Percentiles rank a stretch among this genome's conserved stretches.
These are phyloP conservation scores for Epistrophella euchroma DNA, from an alignment of 2,888 invertebrate species.

Conservation along the genomic window DNA sequence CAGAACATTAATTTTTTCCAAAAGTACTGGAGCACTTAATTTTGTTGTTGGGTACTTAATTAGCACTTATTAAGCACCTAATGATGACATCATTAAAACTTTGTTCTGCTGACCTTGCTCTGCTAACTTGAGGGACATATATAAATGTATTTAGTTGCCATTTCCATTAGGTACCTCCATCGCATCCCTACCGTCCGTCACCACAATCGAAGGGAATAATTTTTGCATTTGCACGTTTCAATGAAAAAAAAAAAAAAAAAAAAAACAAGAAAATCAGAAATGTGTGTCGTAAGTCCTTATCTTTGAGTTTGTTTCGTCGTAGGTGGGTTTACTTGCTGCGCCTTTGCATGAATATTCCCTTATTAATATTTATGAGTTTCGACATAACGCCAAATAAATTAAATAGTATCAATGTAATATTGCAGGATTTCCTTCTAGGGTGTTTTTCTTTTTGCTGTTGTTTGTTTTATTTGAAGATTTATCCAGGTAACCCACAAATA, in stretches of 20 bases:
- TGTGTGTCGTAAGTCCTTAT: conserved; percentile 51
- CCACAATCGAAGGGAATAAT: conserved; percentile 64
- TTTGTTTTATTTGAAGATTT: conserved; percentile 1
- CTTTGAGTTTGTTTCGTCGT: conserved; percentile 18
- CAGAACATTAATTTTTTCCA: too few species aligned
- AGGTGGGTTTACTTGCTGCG: conserved; percentile 20
- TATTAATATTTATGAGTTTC: conserved; percentile 73
- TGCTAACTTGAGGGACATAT: too few species aligned
- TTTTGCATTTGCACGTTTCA: conserved; percentile 71
- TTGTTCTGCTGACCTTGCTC: too few species aligned
- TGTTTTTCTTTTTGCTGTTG: background rate
- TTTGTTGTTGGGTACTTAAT: too few species aligned
- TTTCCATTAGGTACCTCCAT: too few species aligned
- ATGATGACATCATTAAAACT: too few species aligned
- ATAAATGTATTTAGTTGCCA: too few species aligned
- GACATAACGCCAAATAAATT: conserved; percentile 71
- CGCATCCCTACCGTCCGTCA: conserved; percentile 33
- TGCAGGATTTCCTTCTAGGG: conserved; percentile 27
- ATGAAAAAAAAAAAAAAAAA: conserved; percentile 11
- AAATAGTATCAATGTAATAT: conserved; percentile 69
- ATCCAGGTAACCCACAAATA: conserved; percentile 24
- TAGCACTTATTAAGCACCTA: too few species aligned
- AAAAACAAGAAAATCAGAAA: conserved; percentile 7
- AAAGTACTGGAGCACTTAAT: too few species aligned
- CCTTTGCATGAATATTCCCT: conserved; percentile 61